phyloP scores from a whole-genome alignment of 2,888 invertebrate genomes.

The Cataglyphis altisquamis region DNA sequence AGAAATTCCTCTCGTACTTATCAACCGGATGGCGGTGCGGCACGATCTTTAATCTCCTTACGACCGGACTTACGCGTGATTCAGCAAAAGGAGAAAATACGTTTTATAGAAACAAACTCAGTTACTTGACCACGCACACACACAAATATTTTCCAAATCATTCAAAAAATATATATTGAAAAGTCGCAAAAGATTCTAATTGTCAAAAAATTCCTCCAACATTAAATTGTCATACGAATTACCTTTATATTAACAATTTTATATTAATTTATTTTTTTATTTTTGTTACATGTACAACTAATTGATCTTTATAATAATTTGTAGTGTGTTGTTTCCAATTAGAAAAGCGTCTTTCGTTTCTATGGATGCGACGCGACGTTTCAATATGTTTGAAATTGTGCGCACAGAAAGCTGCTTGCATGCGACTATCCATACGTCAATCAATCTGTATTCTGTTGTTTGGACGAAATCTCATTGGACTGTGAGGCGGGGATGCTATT shows the following conservation, averaged over 20 bases:
- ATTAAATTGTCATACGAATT: not conserved
- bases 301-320: constrained; percentile 1
- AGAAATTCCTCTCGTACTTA: constrained; percentile 17
- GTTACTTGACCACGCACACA: not conserved
- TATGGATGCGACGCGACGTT: not conserved
- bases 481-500: constrained; percentile 7
- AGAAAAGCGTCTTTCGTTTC: not conserved
- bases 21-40: not conserved
- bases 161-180: not conserved
- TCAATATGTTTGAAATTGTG: not conserved
- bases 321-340: not conserved
- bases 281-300: not conserved
- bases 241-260: not conserved
- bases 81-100: not conserved
- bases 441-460: constrained; percentile 45
- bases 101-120: constrained; percentile 1
- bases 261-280: not conserved
- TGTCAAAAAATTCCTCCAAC: not conserved
- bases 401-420: not conserved
- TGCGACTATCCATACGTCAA: not conserved
- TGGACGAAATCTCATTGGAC: constrained; percentile 46
- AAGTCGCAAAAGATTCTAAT: not conserved
- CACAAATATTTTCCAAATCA: not conserved
- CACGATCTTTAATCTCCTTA: not conserved
- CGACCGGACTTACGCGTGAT: not conserved